Conservation (phyloP, 2,888 invertebrate genomes). For the Acleris cristana region DNA sequence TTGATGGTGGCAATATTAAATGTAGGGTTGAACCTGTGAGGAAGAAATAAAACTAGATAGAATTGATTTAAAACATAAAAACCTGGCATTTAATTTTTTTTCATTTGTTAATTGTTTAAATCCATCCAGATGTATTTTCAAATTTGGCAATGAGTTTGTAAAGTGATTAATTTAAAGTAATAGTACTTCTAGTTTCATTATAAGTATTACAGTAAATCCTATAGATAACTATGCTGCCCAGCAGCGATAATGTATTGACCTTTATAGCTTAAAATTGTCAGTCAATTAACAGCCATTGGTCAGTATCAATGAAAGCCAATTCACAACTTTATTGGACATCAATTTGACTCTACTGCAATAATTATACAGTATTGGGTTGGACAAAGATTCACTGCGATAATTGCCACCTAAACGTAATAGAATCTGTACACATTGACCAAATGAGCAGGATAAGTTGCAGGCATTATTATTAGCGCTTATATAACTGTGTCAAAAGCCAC, state of each 20-base stretch:
- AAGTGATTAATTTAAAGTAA: too few relatives aligned
- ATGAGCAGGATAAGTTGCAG: too few relatives aligned
- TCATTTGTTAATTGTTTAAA: not conserved
- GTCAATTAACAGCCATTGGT: constrained; percentile 28
- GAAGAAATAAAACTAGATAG: constrained; percentile 45
- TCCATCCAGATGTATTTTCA: not conserved
- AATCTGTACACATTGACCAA: too few relatives aligned
- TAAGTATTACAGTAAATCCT: too few relatives aligned
- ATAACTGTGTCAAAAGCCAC: too few relatives aligned
- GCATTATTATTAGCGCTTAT: too few relatives aligned
- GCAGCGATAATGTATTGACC: constrained; percentile 6
- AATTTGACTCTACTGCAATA: not conserved
- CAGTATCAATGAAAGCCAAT: constrained; percentile 47
- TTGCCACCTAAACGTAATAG: not conserved
- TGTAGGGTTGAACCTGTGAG: constrained; percentile 94
- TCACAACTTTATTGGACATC: constrained; percentile 12
- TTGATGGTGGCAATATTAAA: constrained; percentile 97
- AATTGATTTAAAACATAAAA: not conserved
- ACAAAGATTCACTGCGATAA: not conserved
- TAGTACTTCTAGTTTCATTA: too few relatives aligned
- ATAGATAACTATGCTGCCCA: not conserved
- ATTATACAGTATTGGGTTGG: not conserved
- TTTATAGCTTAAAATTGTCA: constrained; percentile 6
- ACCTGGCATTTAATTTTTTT: too few relatives aligned
- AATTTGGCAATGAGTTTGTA: not conserved